Evolutionary conservation across 1,140 invertebrate genomes (phyloP), one percentile per base, ranked within the genome.

Genomic region (Drosophila nebulosa): DNA sequence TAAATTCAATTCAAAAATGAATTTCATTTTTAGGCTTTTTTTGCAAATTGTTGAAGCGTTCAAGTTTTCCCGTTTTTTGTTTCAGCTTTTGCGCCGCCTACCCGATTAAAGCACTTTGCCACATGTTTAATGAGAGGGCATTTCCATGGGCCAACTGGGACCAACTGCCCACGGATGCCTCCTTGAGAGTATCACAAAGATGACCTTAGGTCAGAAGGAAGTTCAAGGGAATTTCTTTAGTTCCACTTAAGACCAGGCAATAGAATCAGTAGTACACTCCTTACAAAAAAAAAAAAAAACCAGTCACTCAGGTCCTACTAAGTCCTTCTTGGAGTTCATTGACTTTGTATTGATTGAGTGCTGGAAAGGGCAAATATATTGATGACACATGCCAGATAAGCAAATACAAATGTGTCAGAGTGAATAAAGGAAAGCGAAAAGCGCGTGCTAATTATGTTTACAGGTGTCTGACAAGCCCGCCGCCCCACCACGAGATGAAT

Each of bases 11-110:
- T 74, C 42, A 67, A 74, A 74, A 74, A 67, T 74, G 71, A 74
- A 74, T 67, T 74, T 74, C 70, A 67, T 66, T 74, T 74, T 60
- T 63, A 74, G 71, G 79, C 64, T 79, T 72, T 61, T 72, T 61
- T 71, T 64, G 58, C 67, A 60, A 76, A 68, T 79, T 85, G 66
- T 65, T 85, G 81, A 69, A 84, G 56, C 80, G 81, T 84, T 68
- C 16, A 77, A 32, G 57, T 66, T 86, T 53, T 50, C 21, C 62
- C 12, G 50, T 67, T 65, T 64, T 58, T 64, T 55, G 61, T 66
- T 57, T 79, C 57, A 36, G 60, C 66, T 35, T 61, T 42, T 36
- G n/a, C n/a, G n/a, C n/a, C 14, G 4, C 51, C 52, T 64, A 32
- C 18, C 7, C 50, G 39, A 27, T 64, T 24, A 27, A 27, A 26